A percentile compares a stretch with the other conserved stretches of the same genome.
Evolutionary conservation across 2,888 invertebrate genomes (phyloP).

Genomic region (Tinea pellionella): DNA sequence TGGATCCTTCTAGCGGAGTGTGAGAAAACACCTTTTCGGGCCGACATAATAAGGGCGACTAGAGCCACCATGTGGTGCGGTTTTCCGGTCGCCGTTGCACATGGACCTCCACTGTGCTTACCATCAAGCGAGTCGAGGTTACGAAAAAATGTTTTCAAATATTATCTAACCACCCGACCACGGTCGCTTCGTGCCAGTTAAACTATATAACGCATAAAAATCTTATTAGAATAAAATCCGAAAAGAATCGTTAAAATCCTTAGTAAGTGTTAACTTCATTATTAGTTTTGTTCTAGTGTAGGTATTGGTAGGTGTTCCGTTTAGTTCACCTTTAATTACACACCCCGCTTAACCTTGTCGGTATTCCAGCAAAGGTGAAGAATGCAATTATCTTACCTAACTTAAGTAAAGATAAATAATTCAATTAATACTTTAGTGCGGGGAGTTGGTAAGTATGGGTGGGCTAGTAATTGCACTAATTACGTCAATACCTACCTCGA

Average conservation of each 20-base stretch:
- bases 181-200: no score
- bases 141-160: no score
- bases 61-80: no score
- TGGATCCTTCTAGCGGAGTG: no score
- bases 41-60: no score
- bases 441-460: slow-evolving; percentile 41
- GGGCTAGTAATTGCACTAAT: slow-evolving; percentile 63
- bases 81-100: no score
- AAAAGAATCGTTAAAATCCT: background rate
- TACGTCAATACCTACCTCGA: slow-evolving; percentile 55
- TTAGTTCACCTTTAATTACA: slow-evolving; percentile 45
- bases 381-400: slow-evolving; percentile 37
- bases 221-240: background rate
- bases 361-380: slow-evolving; percentile 41
- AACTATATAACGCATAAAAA: background rate
- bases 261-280: background rate
- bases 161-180: no score
- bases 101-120: no score
- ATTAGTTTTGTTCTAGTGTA: background rate
- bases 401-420: slow-evolving; percentile 52
- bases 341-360: slow-evolving; percentile 30
- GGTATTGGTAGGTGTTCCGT: slow-evolving; percentile 45
- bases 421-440: slow-evolving; percentile 30
- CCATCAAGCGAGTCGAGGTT: no score
- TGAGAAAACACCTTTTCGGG: no score